Evolutionary conservation across 2,888 invertebrate species (phyloP).

Genomic region (Eupithecia subumbrata): DNA sequence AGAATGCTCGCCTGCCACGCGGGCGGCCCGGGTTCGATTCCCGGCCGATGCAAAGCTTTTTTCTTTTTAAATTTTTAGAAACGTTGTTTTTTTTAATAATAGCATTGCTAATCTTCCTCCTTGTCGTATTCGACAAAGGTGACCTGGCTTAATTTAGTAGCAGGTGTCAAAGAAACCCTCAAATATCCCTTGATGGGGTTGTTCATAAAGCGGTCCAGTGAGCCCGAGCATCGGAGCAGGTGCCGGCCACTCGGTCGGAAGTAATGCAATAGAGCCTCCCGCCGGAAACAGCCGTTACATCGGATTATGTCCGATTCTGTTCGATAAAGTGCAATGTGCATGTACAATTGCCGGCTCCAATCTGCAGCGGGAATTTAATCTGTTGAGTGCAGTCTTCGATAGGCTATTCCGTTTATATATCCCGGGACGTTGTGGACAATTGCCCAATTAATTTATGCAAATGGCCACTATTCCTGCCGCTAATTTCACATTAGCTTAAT

Average conservation of each 20-base stretch:
- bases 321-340: conserved; percentile 22
- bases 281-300: conserved; percentile 28
- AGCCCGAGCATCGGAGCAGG: conserved; percentile 28
- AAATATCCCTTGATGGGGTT: conserved; percentile 9
- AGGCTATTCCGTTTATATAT: conserved; percentile 6
- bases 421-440: not conserved
- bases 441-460: not conserved
- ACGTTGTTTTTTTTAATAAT: too few species aligned
- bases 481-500: not conserved
- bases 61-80: not conserved
- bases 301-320: conserved; percentile 27
- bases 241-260: conserved; percentile 28
- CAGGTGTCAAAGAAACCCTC: conserved; percentile 8
- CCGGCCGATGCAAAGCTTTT: conserved; percentile 75
- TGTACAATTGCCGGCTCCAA: conserved; percentile 12
- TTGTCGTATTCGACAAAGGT: not conserved
- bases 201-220: conserved; percentile 6
- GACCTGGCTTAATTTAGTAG: not conserved
- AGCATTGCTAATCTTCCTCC: not conserved
- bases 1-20: conserved; percentile 85
- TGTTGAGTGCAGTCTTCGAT: conserved; percentile 19
- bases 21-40: conserved; percentile 85
- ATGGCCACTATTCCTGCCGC: not conserved
- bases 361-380: conserved; percentile 16
- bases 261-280: conserved; percentile 33